These are phyloP conservation scores for Macroramphosus scolopax DNA, from an alignment of 2,797 vertebrate species.

Conservation along the genomic window DNA sequence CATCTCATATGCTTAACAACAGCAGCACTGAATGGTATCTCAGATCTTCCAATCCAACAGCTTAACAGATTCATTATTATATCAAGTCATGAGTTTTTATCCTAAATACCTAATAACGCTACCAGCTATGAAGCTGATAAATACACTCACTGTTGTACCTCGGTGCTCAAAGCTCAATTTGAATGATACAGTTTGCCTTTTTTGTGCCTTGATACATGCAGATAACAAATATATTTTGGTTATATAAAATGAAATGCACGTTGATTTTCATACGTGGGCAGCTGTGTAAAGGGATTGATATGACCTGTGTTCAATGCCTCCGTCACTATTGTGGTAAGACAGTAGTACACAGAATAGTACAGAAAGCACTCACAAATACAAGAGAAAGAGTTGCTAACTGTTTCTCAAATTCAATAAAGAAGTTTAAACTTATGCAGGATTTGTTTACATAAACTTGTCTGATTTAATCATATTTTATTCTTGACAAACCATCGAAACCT, in stretches of 20 bases:
- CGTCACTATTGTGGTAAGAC: background rate
- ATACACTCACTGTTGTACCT: conserved; percentile 1
- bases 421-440: too few relatives aligned
- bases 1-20: conserved; percentile 51
- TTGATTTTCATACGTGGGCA: conserved; percentile 8
- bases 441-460: too few relatives aligned
- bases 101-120: background rate
- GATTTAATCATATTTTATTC: too few relatives aligned
- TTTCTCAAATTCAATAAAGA: too few relatives aligned
- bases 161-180: conserved; percentile 12
- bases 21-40: conserved; percentile 7
- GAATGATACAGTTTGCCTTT: conserved; percentile 24
- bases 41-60: background rate
- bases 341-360: background rate
- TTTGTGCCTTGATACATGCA: conserved; percentile 11
- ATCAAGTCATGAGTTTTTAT: conserved; percentile 2
- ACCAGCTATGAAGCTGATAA: conserved; percentile 2
- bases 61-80: background rate
- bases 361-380: background rate
- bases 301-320: background rate
- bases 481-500: too few relatives aligned
- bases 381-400: too few relatives aligned
- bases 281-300: too few relatives aligned
- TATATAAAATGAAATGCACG: too few relatives aligned
- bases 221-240: background rate